Conservation (phyloP, 2,113 vertebrate species). For the Carassius gibelio region DNA sequence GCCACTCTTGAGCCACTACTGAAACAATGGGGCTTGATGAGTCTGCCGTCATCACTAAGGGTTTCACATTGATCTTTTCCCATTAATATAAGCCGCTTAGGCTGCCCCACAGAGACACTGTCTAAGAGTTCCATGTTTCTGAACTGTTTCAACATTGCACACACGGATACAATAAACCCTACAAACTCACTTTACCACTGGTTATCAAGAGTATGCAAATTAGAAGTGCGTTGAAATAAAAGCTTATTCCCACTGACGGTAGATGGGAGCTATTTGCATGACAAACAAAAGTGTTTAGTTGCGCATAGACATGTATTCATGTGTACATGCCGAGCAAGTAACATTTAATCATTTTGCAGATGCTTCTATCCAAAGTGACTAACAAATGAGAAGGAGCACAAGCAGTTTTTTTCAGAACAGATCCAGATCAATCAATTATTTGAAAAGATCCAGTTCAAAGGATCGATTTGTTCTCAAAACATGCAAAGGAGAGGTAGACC, state of each 20-base stretch:
- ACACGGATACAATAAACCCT: conserved; percentile 8
- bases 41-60: background rate
- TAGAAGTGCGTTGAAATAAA: conserved; percentile 52
- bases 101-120: conserved; percentile 2
- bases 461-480: background rate
- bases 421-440: background rate
- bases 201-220: conserved; percentile 42
- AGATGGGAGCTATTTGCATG: conserved; percentile 48
- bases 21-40: conserved; percentile 32
- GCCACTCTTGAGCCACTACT: conserved; percentile 18
- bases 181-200: conserved; percentile 18
- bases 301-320: background rate
- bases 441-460: background rate
- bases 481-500: background rate
- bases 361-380: background rate
- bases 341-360: conserved; percentile 1
- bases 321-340: background rate
- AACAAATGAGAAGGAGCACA: background rate
- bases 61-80: conserved; percentile 23
- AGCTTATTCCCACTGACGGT: conserved; percentile 38
- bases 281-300: conserved; percentile 29
- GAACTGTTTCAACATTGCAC: background rate
- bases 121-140: conserved; percentile 10
- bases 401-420: background rate
- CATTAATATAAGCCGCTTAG: conserved; percentile 29